phyloP scores from a whole-genome alignment of 2,797 vertebrate genomes.

The Argya squamiceps region DNA sequence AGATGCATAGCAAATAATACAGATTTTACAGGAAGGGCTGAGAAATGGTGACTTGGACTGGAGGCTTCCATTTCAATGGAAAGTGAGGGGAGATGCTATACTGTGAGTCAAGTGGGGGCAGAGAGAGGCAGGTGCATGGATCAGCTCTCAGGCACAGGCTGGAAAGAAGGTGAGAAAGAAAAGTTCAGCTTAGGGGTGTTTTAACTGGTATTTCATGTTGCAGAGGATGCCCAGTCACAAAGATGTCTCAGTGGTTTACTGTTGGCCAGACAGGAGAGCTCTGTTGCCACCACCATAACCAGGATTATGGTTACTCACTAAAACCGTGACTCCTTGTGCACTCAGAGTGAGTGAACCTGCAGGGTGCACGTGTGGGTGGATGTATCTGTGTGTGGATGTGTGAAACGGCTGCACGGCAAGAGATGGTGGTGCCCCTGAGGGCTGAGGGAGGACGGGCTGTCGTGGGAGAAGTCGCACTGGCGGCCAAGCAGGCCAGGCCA shows the following conservation, averaged over 20 bases:
- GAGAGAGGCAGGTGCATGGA: not conserved
- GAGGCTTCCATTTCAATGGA: not conserved
- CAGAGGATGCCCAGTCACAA: not conserved
- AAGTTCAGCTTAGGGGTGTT: not conserved
- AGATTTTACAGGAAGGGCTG: not conserved
- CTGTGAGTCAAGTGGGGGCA: not conserved
- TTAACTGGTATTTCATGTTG: not conserved
- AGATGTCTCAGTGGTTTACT: not conserved
- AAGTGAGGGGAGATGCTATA: not conserved
- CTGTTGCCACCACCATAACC: not conserved
- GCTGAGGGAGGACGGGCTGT: too few species aligned
- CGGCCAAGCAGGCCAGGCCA: too few species aligned
- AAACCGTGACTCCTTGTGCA: not conserved
- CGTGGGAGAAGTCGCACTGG: too few species aligned
- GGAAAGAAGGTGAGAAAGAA: not conserved
- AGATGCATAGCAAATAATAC: not conserved
- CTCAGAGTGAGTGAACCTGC: too few species aligned
- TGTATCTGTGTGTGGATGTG: not conserved
- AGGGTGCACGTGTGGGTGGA: too few species aligned
- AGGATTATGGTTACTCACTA: not conserved
- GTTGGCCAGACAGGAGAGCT: not conserved
- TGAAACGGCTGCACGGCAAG: not conserved
- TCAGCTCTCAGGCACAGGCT: not conserved
- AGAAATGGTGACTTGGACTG: not conserved
- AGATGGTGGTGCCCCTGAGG: too few species aligned